Percentiles rank a stretch among this genome's conserved stretches.
These are phyloP conservation scores for Endomychus coccineus DNA, from an alignment of 2,888 invertebrate genomes.

Conservation along the genomic window DNA sequence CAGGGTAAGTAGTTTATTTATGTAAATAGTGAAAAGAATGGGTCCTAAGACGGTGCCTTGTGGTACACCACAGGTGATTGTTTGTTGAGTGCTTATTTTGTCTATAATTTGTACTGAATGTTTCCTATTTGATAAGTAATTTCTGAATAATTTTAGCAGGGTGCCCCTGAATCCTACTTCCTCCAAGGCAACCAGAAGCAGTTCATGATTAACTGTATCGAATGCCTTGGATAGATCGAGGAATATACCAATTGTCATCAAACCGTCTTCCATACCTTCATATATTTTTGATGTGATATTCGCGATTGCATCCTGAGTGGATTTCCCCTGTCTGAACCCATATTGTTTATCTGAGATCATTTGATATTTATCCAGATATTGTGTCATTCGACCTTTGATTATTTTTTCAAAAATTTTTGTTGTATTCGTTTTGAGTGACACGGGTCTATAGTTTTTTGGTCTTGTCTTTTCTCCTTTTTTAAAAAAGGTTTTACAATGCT, in stretches of 20 bases:
- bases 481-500: constrained; percentile 2
- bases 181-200: constrained; percentile 1
- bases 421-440: no score
- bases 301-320: constrained; percentile 1
- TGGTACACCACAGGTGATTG: no score
- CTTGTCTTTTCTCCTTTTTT: constrained; percentile 3
- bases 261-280: neutral
- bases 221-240: constrained; percentile 1
- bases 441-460: no score
- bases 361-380: no score
- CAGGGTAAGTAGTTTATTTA: no score
- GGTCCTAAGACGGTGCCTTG: no score
- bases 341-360: no score
- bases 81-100: no score
- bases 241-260: constrained; percentile 2
- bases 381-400: no score
- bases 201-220: neutral
- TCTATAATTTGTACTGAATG: neutral
- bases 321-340: neutral
- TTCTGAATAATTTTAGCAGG: neutral
- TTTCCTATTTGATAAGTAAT: constrained; percentile 2
- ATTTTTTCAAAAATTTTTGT: no score
- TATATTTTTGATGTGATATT: constrained; percentile 1
- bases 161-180: neutral
- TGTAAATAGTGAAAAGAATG: no score